Base-by-base conservation (phyloP, 2,113 vertebrate species). In the Hippocampus comes region DNA sequence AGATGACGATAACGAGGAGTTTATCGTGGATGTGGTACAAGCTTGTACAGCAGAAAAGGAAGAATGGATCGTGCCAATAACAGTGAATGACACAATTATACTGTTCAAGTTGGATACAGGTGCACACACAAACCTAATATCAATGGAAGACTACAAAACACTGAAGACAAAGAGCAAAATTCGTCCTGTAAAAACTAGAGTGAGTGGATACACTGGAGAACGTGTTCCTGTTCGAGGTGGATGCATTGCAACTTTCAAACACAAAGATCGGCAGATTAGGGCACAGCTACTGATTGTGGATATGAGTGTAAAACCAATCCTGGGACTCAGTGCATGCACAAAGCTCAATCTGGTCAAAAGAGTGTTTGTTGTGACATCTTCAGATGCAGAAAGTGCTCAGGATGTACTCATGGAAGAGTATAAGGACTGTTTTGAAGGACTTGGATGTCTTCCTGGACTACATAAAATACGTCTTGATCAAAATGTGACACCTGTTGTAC, bases 261-360 rank as follows among this genome's bases (percentile, higher is more conserved):
- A 63, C 43, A 74, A 68, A 63, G 12, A 10, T 23, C 56, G 5
- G 14, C 42, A 38, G 57, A 68, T 74, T 49, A 27, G 30, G 53
- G 27, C 73, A 73, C 72, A 74, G 46, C 27, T 74, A 53, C 46
- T 61, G 66, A 68, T 68, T 4, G 64, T 73, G 38, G 72, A 73
- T 46, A 67, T 18, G 59, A 51, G 11, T 51, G 57, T 51, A 14
- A 59, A 64, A 63, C 60, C 59, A 53, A 64, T 64, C 20, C 59
- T 71, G 9, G 59, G 57, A 49, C 59, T 27, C 27, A 27, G 27
- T 27, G 27, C 27, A 18, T 63, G 27, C 9, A 34, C 1, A 7
- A 43, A 41, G 20, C 63, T 63, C 17, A n/a, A 41, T 65, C 63
- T 65, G 8, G 34, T 65, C 2, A 64, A 41, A 43, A 43, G 63